phyloP scores from a whole-genome alignment of 2,888 invertebrate genomes.

The Pasiphila rectangulata region DNA sequence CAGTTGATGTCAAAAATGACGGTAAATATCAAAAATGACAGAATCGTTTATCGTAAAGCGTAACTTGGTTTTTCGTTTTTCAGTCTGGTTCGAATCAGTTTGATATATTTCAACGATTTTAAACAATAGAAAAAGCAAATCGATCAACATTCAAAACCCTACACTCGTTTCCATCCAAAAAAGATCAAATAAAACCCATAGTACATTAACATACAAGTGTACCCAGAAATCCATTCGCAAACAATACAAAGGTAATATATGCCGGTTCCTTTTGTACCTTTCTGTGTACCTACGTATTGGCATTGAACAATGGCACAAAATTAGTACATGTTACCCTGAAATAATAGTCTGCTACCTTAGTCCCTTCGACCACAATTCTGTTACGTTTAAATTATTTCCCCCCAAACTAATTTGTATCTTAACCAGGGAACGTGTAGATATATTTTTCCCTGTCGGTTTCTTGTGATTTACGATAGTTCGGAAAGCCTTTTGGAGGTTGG shows the following conservation, averaged over 20 bases:
- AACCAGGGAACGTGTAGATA: constrained; percentile 37
- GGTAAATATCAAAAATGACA: no score
- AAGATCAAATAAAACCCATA: constrained; percentile 12
- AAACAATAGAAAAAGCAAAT: no score
- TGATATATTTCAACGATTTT: no score
- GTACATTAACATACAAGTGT: constrained; percentile 19
- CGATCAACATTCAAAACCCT: no score
- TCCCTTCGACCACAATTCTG: constrained; percentile 54
- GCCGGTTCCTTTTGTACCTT: constrained; percentile 26
- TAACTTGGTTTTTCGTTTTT: no score
- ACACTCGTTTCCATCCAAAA: no score
- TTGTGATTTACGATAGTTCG: constrained; percentile 60
- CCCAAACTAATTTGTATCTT: constrained; percentile 43
- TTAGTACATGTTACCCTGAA: constrained; percentile 61
- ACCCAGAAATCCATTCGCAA: constrained; percentile 21
- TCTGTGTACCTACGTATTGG: constrained; percentile 29
- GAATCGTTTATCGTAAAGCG: no score
- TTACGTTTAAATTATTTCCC: constrained; percentile 58
- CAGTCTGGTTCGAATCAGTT: no score
- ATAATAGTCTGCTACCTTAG: constrained; percentile 57
- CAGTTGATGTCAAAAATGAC: no score
- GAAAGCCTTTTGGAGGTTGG: constrained; percentile 60
- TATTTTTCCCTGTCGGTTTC: constrained; percentile 37
- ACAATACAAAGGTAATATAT: constrained; percentile 33
- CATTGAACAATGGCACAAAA: constrained; percentile 49